phyloP scores from a whole-genome alignment of 2,888 invertebrate species.

The Tipula unca region DNA sequence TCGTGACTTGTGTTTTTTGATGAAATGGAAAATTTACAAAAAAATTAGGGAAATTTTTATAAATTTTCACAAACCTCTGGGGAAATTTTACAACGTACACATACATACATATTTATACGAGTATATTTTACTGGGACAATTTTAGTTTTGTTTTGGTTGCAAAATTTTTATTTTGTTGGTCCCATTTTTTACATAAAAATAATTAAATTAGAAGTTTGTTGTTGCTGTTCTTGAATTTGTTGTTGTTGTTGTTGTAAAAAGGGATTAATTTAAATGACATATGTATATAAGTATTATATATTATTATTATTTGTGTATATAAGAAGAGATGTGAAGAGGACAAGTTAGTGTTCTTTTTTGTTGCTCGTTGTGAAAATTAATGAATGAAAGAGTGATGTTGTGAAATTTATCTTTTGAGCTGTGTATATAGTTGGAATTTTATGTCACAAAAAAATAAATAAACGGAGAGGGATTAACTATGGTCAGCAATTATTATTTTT shows the following conservation, averaged over 20 bases:
- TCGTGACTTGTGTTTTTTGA: not conserved
- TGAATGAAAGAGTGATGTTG: not conserved
- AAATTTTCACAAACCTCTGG: not conserved
- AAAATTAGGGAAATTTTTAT: not conserved
- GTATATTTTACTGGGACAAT: not conserved
- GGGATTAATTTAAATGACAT: slow-evolving; percentile 8
- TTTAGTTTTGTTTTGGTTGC: not conserved
- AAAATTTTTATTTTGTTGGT: not conserved
- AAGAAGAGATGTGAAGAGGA: not conserved
- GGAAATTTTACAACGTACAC: not conserved
- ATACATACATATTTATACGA: not conserved
- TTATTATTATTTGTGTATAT: not conserved
- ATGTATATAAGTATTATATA: not conserved
- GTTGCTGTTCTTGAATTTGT: too few relatives aligned
- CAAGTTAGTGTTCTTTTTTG: not conserved
- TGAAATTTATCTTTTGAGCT: not conserved
- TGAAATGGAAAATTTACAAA: not conserved
- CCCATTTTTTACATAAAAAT: not conserved
- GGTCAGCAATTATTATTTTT: not conserved
- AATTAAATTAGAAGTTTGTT: not conserved
- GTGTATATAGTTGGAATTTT: not conserved
- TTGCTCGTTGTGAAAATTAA: not conserved
- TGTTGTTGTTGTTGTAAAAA: not conserved
- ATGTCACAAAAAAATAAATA: not conserved
- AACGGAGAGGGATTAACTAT: not conserved